Evolutionary conservation across 2,797 vertebrate genomes (phyloP), one percentile per base, ranked within the genome.

Genomic region (Enteromius thamalakanensis): DNA sequence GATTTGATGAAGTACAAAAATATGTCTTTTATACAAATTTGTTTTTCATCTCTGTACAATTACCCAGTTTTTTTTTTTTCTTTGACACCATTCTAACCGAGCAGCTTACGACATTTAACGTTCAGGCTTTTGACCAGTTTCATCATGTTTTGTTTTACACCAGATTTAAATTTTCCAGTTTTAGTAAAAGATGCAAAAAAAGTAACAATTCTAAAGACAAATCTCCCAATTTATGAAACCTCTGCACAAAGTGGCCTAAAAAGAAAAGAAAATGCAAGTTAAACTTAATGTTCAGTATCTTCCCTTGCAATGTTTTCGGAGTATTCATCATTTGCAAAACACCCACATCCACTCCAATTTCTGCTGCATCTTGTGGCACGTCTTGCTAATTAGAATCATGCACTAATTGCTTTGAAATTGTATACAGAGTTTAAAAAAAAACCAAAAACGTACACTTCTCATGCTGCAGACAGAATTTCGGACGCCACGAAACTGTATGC

Each of bases 1-100:
- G 96, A 95, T 96, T 93, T 86, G 95, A 96, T 96, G 96, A 95
- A 95, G 96, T 98, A 98, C 95, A 99, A 99, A 99, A 99, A 98
- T 98, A 98, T 94, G 96, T 96, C 95, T 97, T 97, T 97, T 96
- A 97, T 98, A 97, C 97, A 98, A 96, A 95, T 94, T 92, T 92
- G 91, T 94, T 95, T 93, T 93, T 94, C 74, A 90, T 94, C 93
- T 95, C 95, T 96, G 94, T 96, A 95, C 94, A 92, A 90, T 89
- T 89, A 93, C 80, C 93, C 92, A 92, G 89, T 92, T 90, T 91
- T 60, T 64, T 11, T 11, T 42, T 89, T 89, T 77, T 92, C 91
- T 94, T 88, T 93, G 92, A 94, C 91, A 93, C 91, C 91, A 91
- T 91, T 92, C 89, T 85, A 88, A 90, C 89, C 90, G 92, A 95